These are phyloP conservation scores for Lytechinus variegatus DNA, from an alignment of 35 echinoderm and acorn worm species.

Conservation along the genomic window DNA sequence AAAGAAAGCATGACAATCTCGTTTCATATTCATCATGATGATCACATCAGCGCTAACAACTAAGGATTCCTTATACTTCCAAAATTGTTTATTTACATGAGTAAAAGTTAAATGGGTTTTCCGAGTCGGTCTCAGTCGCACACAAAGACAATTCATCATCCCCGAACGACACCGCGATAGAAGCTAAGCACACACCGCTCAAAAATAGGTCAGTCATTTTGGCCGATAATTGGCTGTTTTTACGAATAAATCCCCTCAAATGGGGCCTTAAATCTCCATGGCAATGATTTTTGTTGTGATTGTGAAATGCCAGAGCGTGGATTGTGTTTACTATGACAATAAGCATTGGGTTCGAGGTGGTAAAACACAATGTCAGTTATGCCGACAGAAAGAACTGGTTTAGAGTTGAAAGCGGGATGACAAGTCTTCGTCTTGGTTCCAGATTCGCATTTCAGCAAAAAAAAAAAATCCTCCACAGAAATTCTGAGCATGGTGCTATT, in stretches of 20 bases:
- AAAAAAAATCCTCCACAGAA: too few relatives aligned
- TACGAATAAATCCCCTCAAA: constrained; percentile 36
- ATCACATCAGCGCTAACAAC: not conserved
- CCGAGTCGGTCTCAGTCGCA: not conserved
- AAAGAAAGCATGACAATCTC: too few relatives aligned
- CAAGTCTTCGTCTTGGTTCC: not conserved
- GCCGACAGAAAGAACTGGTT: constrained; percentile 12
- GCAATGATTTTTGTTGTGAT: constrained; percentile 36
- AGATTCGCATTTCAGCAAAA: not conserved
- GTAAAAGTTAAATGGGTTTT: not conserved
- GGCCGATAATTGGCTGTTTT: constrained; percentile 32
- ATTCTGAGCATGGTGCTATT: too few relatives aligned
- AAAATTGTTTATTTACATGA: not conserved
- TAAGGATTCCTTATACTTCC: not conserved
- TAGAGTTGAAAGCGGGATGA: not conserved
- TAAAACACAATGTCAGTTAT: not conserved
- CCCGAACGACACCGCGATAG: not conserved
- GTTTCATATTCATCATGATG: not conserved
- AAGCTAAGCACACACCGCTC: not conserved
- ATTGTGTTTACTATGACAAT: constrained; percentile 18
- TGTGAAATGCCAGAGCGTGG: not conserved
- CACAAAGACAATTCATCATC: not conserved
- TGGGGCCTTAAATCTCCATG: constrained; percentile 32
- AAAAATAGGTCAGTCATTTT: not conserved
- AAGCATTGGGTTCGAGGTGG: not conserved